These are phyloP conservation scores for Desmophyllum pertusum DNA, from an alignment of 92 coral and sea anemone genomes.

Conservation along the genomic window DNA sequence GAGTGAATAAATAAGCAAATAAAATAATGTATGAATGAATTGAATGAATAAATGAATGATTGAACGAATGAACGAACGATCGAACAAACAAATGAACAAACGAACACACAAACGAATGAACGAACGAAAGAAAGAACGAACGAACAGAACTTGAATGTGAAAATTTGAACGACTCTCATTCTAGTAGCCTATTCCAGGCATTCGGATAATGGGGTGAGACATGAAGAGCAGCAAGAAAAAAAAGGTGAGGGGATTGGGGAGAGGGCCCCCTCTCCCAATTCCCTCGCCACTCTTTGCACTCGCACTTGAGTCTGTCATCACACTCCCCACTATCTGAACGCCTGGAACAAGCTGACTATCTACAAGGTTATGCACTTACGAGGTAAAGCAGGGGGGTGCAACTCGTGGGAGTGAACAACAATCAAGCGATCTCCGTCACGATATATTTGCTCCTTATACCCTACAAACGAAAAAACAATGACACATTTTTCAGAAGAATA, in stretches of 20 bases:
- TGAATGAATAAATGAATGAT: not conserved
- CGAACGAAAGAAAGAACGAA: not conserved
- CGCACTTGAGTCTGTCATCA: no score
- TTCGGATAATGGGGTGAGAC: no score
- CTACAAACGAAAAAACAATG: slow-evolving; percentile 33
- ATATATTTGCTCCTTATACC: slow-evolving; percentile 42
- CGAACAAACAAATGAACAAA: not conserved
- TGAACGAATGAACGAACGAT: not conserved
- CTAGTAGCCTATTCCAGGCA: no score
- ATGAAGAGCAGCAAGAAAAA: no score
- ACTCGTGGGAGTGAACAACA: slow-evolving; percentile 60
- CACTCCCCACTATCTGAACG: no score
- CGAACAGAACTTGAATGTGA: no score
- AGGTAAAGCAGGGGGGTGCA: slow-evolving; percentile 80
- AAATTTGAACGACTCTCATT: no score
- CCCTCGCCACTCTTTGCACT: no score
- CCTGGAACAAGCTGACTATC: not conserved
- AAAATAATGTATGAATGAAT: not conserved
- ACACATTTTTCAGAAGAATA: no score
- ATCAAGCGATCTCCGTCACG: slow-evolving; percentile 54
- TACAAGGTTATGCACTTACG: slow-evolving; percentile 81
- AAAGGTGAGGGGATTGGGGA: no score
- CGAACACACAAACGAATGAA: no score
- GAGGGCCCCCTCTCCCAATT: no score
- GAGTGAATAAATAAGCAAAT: not conserved